Evolutionary conservation across 2,113 vertebrate species (phyloP), one percentile per base, ranked within the genome.

Genomic region (Cebidichthys violaceus): DNA sequence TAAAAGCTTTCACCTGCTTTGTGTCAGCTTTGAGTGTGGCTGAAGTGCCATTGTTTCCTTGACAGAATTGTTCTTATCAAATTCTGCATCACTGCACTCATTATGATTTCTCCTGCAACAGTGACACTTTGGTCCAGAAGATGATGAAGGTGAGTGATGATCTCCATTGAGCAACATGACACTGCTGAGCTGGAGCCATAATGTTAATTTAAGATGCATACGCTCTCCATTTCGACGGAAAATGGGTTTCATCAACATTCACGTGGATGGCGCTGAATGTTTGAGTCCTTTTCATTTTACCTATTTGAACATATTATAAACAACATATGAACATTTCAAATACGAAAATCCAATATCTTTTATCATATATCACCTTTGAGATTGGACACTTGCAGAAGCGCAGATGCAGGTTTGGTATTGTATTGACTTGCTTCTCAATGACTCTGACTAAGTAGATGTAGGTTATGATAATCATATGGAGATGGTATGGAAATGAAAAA

Each of bases 401-500:
- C 1, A 9, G 15, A 45, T 20, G 10, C 17, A 41, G 31, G 15
- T 62, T 78, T 45, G 9, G 18, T 52, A 24, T 62, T 72, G 50
- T 37, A 54, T n/a, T 39, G 22, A 54, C 61, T 45, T 71, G 9
- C 22, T 57, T 70, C 27, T 60, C 57, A 52, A 1, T 68, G 43
- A 70, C 59, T 57, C 18, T 57, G 43, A 68, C 59, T 52, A 27
- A 33, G 70, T 47, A 64, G 69, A 82, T 85, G 54, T 69, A 31
- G 69, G 69, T 74, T 82, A 70, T 84, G 76, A 85, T 84, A 75
- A 89, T 90, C 43, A 74, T 82, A 91, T 88, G 85, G 75, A 86
- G 85, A 91, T 87, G 55, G 35, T 62, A 86, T 89, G 84, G 77
- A 92, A 86, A 90, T 89, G 77, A 72, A 78, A 82, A 80, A 77